A percentile compares a stretch with the other conserved stretches of the same genome.
Evolutionary conservation across 2,113 vertebrate genomes (phyloP).

Genomic region (Zosterops japonicus): DNA sequence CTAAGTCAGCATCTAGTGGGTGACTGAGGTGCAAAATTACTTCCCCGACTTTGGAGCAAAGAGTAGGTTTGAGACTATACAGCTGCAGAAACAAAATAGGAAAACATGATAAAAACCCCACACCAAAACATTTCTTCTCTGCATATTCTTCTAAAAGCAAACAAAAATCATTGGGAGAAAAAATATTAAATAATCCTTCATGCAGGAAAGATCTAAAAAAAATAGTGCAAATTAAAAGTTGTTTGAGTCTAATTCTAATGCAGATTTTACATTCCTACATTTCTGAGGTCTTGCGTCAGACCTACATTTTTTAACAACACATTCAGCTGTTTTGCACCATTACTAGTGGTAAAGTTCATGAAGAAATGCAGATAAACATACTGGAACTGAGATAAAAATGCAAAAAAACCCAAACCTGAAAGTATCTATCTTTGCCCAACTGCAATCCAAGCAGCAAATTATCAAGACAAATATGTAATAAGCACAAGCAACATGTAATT

Average conservation of each 20-base stretch:
- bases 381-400: background rate
- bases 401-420: fast-evolving
- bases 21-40: background rate
- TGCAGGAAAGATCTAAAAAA: background rate
- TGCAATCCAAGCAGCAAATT: background rate
- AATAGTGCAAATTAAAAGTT: background rate
- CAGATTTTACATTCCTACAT: background rate
- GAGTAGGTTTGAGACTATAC: background rate
- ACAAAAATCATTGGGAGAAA: background rate
- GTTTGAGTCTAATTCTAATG: background rate
- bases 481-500: background rate
- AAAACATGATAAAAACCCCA: background rate
- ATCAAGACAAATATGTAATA: background rate
- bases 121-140: background rate
- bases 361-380: background rate
- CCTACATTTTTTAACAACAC: background rate
- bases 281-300: background rate
- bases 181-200: background rate
- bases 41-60: background rate
- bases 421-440: background rate
- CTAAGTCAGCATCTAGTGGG: background rate
- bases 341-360: background rate
- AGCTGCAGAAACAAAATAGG: background rate
- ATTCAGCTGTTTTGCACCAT: background rate
- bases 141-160: background rate